These are phyloP conservation scores for Muscina levida DNA, from an alignment of 2,888 invertebrate species.

Conservation along the genomic window DNA sequence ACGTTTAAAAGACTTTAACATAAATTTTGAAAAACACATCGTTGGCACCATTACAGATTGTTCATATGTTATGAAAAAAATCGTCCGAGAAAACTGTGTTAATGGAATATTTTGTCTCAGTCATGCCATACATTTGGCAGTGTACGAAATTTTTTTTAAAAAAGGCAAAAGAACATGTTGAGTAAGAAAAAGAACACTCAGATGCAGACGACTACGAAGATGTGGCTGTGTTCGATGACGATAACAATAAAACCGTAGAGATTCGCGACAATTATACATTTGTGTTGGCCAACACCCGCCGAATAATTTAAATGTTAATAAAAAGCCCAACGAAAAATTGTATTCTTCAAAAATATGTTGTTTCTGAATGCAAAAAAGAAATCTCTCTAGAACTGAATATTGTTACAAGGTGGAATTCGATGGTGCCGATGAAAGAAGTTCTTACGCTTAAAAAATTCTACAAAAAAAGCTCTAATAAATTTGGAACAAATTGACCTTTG, in stretches of 20 bases:
- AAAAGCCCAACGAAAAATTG: too few relatives aligned
- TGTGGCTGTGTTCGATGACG: background rate
- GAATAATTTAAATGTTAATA: too few relatives aligned
- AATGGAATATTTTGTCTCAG: too few relatives aligned
- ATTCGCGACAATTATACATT: background rate
- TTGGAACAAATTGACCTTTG: background rate
- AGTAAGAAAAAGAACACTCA: background rate
- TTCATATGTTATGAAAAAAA: background rate
- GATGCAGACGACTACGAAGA: slow-evolving; percentile 8
- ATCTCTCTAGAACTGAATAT: slow-evolving; percentile 2
- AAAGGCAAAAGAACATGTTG: background rate
- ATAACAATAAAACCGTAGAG: background rate
- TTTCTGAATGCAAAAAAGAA: slow-evolving; percentile 21
- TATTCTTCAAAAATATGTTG: too few relatives aligned
- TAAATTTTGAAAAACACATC: slow-evolving; percentile 19
- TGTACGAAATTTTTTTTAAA: slow-evolving; percentile 9
- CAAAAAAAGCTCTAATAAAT: slow-evolving; percentile 4
- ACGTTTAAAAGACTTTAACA: background rate
- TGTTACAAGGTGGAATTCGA: slow-evolving; percentile 25
- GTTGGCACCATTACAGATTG: slow-evolving; percentile 3
- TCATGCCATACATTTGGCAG: too few relatives aligned
- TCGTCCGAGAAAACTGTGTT: too few relatives aligned
- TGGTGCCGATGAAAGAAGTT: slow-evolving; percentile 23
- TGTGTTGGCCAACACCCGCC: too few relatives aligned
- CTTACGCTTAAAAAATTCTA: slow-evolving; percentile 16